Evolutionary conservation across 2,888 invertebrate species (phyloP), one percentile per base, ranked within the genome.

Genomic region (Drosophila prostipennis): DNA sequence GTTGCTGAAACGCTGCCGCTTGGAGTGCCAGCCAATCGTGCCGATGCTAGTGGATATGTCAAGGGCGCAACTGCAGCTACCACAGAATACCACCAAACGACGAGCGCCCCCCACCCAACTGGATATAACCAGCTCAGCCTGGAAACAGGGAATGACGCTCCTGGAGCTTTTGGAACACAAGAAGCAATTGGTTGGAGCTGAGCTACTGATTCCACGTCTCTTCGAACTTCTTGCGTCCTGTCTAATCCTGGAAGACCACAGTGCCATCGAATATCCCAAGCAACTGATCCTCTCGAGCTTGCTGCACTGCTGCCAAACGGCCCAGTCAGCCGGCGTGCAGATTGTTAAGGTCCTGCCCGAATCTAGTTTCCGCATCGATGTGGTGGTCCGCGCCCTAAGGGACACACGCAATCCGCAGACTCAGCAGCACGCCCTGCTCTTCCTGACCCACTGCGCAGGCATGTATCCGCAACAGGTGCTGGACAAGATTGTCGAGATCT

Each of bases 401-500:
- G 95, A 95, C 3, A 97, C 98, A 0, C 96, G 96, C 87, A 98
- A 98, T 92, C 98, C 98, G 0, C 98, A 98, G 92, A 98, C 98
- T 0, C 98, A 99, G 89, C 96, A 98, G 84, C 97, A 98, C 85
- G 98, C 98, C 0, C 92, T 99, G 58, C 93, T 98, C 34, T 93
- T 99, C 1, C 93, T 99, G 2, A 95, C 96, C 0, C 94, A 96
- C 63, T 95, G 96, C 13, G 97, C 98, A 0, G 93, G 93, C 32
- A 93, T 97, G 87, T 93, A 96, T 63, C 98, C 98, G 0, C 94
- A 95, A 68, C 95, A 96, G 92, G 97, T 99, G 0, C 92, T 99
- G 14, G 96, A 97, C 89, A 97, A 98, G 86, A 96, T 98, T 4
- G 98, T 99, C 95, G 96, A 98, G 23, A 97, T 99, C 80, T 99